phyloP scores from a whole-genome alignment of 2,888 invertebrate genomes.

The Drosophila cognata region DNA sequence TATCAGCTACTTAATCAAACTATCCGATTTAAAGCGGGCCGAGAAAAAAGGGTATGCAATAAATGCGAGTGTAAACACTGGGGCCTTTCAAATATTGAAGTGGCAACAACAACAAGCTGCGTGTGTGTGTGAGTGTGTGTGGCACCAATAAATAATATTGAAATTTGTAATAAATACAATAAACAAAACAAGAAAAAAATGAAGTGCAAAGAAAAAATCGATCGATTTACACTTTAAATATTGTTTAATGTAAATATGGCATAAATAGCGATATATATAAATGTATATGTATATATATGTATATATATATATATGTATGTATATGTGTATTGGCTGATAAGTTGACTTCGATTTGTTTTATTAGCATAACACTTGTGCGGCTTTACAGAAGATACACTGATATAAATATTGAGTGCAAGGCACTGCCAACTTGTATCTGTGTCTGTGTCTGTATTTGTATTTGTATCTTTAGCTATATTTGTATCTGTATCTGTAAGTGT shows the following conservation, averaged over 20 bases:
- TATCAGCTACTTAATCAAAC: slow-evolving; percentile 28
- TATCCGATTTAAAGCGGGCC: slow-evolving; percentile 22
- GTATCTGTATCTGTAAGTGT: slow-evolving; percentile 11
- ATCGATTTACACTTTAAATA: slow-evolving; percentile 78
- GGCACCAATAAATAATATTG: slow-evolving; percentile 65
- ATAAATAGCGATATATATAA: slow-evolving; percentile 37
- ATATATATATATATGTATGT: slow-evolving; percentile 6
- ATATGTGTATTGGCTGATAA: slow-evolving; percentile 58
- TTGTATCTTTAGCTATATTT: slow-evolving; percentile 6
- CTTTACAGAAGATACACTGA: slow-evolving; percentile 30
- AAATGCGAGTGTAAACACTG: slow-evolving; percentile 43
- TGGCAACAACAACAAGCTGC: slow-evolving; percentile 32
- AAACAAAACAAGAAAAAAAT: slow-evolving; percentile 51
- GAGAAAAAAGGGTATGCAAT: slow-evolving; percentile 9
- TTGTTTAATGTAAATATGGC: slow-evolving; percentile 65
- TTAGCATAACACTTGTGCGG: slow-evolving; percentile 82
- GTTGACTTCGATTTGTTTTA: slow-evolving; percentile 72
- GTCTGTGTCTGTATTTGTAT: slow-evolving; percentile 10
- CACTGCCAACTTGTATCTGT: slow-evolving; percentile 9
- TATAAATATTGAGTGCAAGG: slow-evolving; percentile 47
- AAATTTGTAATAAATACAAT: slow-evolving; percentile 76
- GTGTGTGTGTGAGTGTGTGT: slow-evolving; percentile 1
- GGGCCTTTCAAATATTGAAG: slow-evolving; percentile 40
- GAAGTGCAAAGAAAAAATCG: slow-evolving; percentile 42
- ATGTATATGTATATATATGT: slow-evolving; percentile 30